These are phyloP conservation scores for Gobionotothen gibberifrons DNA, from an alignment of 2,797 vertebrate genomes.

Conservation along the genomic window DNA sequence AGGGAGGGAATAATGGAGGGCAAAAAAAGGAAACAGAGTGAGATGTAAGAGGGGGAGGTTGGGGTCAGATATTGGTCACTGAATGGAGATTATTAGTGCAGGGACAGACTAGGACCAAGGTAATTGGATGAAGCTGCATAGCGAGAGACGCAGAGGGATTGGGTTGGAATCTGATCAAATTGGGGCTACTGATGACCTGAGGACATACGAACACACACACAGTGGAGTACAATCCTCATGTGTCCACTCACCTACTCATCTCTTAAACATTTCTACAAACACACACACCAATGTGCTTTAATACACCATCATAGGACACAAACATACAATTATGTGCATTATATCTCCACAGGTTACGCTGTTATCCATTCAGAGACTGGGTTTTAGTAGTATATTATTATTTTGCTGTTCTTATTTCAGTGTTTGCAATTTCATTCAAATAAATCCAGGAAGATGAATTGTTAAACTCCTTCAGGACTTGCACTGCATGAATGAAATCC, in stretches of 20 bases:
- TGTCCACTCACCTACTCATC: conserved; percentile 37
- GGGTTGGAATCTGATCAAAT: conserved; percentile 54
- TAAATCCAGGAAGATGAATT: neutral
- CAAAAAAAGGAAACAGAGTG: conserved; percentile 22
- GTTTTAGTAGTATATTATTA: conserved; percentile 2
- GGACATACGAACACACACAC: conserved; percentile 36
- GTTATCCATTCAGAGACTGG: conserved; percentile 11
- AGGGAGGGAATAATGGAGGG: neutral
- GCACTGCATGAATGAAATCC: conserved; percentile 31
- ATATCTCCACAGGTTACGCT: neutral
- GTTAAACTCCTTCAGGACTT: conserved; percentile 38
- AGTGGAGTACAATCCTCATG: conserved; percentile 9
- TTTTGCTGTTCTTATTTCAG: conserved; percentile 29
- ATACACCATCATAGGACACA: conserved; percentile 1
- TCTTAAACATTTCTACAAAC: conserved; percentile 40
- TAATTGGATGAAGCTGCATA: conserved; percentile 29
- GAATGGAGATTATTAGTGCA: conserved; percentile 38
- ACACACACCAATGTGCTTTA: neutral
- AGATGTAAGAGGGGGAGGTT: conserved; percentile 10
- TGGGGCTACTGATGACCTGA: conserved; percentile 43
- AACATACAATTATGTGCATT: neutral
- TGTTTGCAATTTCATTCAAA: conserved; percentile 40
- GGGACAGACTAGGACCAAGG: conserved; percentile 26
- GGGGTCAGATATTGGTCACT: conserved; percentile 41
- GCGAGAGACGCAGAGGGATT: neutral